Conservation (phyloP, 2,888 invertebrate genomes). For the Julus scandinavius region DNA sequence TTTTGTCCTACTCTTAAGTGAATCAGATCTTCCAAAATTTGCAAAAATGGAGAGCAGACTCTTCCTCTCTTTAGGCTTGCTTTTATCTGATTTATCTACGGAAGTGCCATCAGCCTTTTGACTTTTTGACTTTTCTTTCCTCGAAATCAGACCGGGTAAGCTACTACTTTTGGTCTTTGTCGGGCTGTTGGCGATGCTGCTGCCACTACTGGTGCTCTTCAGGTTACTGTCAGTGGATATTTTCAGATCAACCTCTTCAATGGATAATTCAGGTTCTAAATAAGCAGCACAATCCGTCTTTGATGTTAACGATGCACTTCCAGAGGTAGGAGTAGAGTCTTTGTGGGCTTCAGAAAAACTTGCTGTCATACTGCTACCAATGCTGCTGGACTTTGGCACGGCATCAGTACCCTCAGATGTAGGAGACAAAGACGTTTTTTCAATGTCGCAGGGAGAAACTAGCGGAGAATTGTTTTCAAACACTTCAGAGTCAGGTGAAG, state of each 20-base stretch:
- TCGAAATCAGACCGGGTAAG: conserved; percentile 54
- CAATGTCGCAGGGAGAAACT: neutral
- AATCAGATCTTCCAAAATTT: conserved; percentile 59
- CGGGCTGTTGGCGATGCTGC: neutral
- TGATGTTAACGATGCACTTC: conserved; percentile 50
- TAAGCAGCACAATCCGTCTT: conserved; percentile 56
- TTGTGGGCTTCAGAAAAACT: conserved; percentile 37
- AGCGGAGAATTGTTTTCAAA: conserved; percentile 40
- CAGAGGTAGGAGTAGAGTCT: neutral
- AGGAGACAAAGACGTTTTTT: neutral
- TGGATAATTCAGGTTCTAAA: conserved; percentile 56
- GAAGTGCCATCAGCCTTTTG: neutral
- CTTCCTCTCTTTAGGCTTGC: conserved; percentile 59
- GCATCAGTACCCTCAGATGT: neutral
- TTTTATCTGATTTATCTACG: conserved; percentile 46
- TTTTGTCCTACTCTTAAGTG: conserved; percentile 62
- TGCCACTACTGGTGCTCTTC: conserved; percentile 5
- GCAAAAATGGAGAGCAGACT: conserved; percentile 59
- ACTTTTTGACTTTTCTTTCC: conserved; percentile 53
- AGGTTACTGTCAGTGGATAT: neutral
- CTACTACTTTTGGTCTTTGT: conserved; percentile 41
- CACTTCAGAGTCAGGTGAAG: conserved; percentile 54
- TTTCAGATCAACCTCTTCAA: conserved; percentile 19
- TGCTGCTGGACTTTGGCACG: conserved; percentile 13
- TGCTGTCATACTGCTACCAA: neutral